Evolutionary conservation across 2,113 vertebrate species (phyloP).

Genomic region (Calyptomena viridis): DNA sequence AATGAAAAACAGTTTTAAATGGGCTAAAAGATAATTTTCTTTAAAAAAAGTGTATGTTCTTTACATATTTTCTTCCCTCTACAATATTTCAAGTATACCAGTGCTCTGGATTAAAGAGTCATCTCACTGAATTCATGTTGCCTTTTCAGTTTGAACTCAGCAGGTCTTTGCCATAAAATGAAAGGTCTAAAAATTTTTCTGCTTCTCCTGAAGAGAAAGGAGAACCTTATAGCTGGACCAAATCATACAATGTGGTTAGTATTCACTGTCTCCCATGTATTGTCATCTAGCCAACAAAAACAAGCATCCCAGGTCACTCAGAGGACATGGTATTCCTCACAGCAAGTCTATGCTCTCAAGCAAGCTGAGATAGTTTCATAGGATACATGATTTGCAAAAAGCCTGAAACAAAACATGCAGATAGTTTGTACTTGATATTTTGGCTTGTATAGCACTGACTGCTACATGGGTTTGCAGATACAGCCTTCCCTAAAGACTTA

Average conservation of each 20-base stretch:
- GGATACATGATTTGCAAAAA: background rate
- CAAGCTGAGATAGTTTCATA: background rate
- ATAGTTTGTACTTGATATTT: background rate
- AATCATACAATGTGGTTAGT: background rate
- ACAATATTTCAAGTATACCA: background rate
- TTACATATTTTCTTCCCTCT: background rate
- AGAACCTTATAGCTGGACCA: background rate
- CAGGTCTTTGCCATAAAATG: slow-evolving; percentile 6
- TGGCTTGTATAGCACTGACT: background rate
- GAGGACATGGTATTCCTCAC: background rate
- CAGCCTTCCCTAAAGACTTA: background rate
- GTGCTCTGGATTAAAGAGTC: background rate
- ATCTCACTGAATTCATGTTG: slow-evolving; percentile 17
- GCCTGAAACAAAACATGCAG: background rate
- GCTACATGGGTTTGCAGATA: background rate
- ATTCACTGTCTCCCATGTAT: background rate
- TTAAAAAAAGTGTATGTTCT: background rate
- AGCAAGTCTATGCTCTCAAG: background rate
- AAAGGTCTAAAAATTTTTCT: background rate
- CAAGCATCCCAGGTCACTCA: background rate
- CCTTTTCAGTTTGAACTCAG: slow-evolving; percentile 21
- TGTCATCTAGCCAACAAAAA: slow-evolving; percentile 31
- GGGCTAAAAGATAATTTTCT: background rate
- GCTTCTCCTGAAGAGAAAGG: background rate
- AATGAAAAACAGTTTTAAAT: background rate